Evolutionary conservation across 2,113 vertebrate genomes (phyloP).

Genomic region (Myanophis thanlyinensis): DNA sequence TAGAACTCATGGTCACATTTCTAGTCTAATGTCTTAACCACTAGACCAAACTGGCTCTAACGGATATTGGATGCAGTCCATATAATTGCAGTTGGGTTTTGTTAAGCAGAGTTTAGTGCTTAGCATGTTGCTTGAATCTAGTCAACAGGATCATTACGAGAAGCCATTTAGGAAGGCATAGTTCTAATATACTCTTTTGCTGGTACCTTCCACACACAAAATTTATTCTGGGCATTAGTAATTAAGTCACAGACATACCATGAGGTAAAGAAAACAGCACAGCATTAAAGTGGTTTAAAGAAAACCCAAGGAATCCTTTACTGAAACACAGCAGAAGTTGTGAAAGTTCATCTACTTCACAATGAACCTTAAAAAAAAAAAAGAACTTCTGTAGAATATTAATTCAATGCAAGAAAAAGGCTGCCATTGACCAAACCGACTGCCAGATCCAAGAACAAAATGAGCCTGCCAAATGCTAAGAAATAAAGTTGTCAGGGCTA

Average conservation of each 20-base stretch:
- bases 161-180: background rate
- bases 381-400: background rate
- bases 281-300: background rate
- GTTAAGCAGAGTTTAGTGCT: background rate
- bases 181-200: background rate
- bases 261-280: background rate
- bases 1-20: background rate
- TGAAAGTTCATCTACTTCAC: background rate
- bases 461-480: background rate
- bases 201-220: background rate
- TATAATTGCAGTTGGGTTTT: background rate
- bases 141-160: background rate
- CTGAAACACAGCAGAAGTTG: background rate
- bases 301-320: background rate
- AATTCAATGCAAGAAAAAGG: background rate
- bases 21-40: background rate
- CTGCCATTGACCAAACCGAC: background rate
- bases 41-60: background rate
- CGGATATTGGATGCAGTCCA: background rate
- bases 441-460: background rate
- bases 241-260: background rate
- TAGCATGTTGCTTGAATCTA: background rate
- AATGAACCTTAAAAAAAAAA: background rate
- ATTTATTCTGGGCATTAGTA: background rate
- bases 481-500: background rate